These are phyloP conservation scores for Scarus forsteni DNA, from an alignment of 2,797 vertebrate species.

Conservation along the genomic window DNA sequence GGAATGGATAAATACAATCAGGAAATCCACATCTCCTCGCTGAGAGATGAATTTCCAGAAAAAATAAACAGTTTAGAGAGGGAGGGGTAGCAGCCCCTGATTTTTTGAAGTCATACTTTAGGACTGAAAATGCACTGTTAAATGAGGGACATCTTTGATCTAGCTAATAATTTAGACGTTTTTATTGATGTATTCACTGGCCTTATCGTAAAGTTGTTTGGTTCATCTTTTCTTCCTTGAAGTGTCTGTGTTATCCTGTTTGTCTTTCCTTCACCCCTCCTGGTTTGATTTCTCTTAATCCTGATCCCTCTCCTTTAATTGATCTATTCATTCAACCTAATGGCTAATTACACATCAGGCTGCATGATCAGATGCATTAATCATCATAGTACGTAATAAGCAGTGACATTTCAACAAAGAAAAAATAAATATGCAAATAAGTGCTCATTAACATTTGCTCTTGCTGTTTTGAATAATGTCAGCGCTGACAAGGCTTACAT, in stretches of 20 bases:
- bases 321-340: constrained; percentile 99
- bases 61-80: constrained; percentile 48
- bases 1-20: constrained; percentile 70
- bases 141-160: constrained; percentile 60
- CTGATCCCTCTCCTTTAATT: constrained; percentile 93
- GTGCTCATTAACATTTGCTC: constrained; percentile 99
- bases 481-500: constrained; percentile 94
- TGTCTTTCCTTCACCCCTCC: constrained; percentile 78
- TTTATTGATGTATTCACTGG: constrained; percentile 46
- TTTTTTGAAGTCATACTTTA: constrained; percentile 54
- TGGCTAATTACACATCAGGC: constrained; percentile 99
- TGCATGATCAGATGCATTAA: constrained; percentile 98
- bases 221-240: constrained; percentile 10
- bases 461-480: constrained; percentile 99
- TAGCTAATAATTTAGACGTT: constrained; percentile 39
- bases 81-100: constrained; percentile 35
- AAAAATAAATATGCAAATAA: constrained; percentile 99
- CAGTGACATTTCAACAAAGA: constrained; percentile 99
- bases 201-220: constrained; percentile 38
- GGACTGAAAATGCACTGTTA: constrained; percentile 26
- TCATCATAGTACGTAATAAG: constrained; percentile 99
- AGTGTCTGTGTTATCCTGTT: constrained; percentile 55
- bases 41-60: constrained; percentile 45
- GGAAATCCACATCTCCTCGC: constrained; percentile 58
- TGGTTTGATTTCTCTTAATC: constrained; percentile 96